Evolutionary conservation across 2,888 invertebrate species (phyloP).

Genomic region (Drosophila antonietae): DNA sequence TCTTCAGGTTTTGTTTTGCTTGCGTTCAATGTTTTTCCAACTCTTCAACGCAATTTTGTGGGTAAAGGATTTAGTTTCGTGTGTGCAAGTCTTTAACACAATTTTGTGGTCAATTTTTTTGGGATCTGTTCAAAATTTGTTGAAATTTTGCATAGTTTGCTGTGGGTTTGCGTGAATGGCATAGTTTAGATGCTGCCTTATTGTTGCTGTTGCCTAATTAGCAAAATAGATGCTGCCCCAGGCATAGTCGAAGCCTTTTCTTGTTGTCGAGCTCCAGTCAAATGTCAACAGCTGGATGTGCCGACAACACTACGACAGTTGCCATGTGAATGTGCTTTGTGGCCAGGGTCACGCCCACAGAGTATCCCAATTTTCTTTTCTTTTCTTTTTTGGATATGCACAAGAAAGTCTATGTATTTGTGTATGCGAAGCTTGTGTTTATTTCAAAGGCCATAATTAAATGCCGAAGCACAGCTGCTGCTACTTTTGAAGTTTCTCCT

Average conservation of each 20-base stretch:
- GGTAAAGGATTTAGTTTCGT: slow-evolving; percentile 9
- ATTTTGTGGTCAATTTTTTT: slow-evolving; percentile 52
- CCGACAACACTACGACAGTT: slow-evolving; percentile 47
- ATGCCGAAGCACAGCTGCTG: slow-evolving; percentile 59
- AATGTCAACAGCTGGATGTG: slow-evolving; percentile 69
- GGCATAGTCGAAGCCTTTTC: slow-evolving; percentile 27
- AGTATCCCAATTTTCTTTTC: slow-evolving; percentile 5
- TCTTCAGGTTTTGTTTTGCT: slow-evolving; percentile 9
- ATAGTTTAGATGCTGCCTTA: slow-evolving; percentile 25
- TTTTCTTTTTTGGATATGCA: slow-evolving; percentile 6
- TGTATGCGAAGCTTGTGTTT: slow-evolving; percentile 31
- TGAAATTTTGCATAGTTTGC: slow-evolving; percentile 10
- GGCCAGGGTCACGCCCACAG: slow-evolving; percentile 53
- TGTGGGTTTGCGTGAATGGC: slow-evolving; percentile 23
- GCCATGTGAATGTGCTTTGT: slow-evolving; percentile 15
- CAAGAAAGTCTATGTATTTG: slow-evolving; percentile 3
- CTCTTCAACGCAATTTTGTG: slow-evolving; percentile 31
- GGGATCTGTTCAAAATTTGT: slow-evolving; percentile 19
- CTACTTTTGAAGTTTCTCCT: slow-evolving; percentile 62
- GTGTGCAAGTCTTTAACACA: slow-evolving; percentile 31
- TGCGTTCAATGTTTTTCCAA: not conserved
- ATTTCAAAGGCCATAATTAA: slow-evolving; percentile 68
- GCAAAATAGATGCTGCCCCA: slow-evolving; percentile 38
- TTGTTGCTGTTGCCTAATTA: slow-evolving; percentile 61
- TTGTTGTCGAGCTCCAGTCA: slow-evolving; percentile 41